phyloP scores from a whole-genome alignment of 2,113 vertebrate genomes.

The Myrmecobius fasciatus region DNA sequence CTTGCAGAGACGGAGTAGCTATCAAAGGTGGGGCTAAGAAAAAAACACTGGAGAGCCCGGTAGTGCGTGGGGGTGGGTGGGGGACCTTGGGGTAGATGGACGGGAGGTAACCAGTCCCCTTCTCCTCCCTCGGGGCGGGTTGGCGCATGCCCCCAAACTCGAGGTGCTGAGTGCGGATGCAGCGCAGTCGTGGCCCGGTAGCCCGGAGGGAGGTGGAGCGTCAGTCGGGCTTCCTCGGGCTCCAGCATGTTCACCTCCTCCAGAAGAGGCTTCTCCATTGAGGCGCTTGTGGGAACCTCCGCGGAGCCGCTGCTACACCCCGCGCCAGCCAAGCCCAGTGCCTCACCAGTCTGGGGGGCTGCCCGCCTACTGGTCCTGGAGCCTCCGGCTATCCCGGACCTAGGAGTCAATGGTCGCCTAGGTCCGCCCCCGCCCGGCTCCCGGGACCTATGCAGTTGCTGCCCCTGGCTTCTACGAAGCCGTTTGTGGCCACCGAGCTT shows the following conservation, averaged over 20 bases:
- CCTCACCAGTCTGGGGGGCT: constrained; percentile 26
- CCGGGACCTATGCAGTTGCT: constrained; percentile 16
- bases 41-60: not conserved
- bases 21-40: not conserved
- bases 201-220: not conserved
- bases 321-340: not conserved
- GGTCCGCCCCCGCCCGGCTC: constrained; percentile 64
- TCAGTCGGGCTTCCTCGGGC: not conserved
- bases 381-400: constrained; percentile 77
- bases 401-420: not conserved
- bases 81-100: not conserved
- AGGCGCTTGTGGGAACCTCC: constrained; percentile 84
- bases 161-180: not conserved
- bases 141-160: not conserved
- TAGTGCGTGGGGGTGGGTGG: not conserved
- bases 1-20: not conserved
- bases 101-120: not conserved
- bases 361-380: constrained; percentile 86
- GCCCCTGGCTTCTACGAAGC: not conserved
- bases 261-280: constrained; percentile 86
- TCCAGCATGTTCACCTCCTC: constrained; percentile 63
- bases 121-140: not conserved
- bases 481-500: not conserved
- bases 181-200: not conserved
- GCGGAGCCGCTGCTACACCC: not conserved